Conservation (phyloP, 2,888 invertebrate species). For the Drosophila percnosoma region DNA sequence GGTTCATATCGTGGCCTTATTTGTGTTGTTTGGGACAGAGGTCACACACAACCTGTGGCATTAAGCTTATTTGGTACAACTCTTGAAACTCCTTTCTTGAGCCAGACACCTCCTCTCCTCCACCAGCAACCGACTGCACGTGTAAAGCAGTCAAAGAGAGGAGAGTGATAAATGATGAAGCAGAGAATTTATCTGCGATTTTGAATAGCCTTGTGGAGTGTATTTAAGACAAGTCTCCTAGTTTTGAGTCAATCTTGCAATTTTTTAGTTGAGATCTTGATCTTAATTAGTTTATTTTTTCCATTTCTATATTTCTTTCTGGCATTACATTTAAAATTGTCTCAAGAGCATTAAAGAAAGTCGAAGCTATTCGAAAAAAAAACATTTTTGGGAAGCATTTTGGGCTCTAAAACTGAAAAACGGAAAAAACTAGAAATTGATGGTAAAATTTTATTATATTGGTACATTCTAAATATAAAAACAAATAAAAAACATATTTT, state of each 20-base stretch:
- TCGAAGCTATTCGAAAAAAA: not conserved
- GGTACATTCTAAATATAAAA: not conserved
- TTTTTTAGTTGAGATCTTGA: not conserved
- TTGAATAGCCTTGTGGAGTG: not conserved
- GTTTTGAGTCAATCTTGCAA: not conserved
- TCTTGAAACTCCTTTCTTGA: not conserved
- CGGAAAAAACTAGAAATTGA: not conserved
- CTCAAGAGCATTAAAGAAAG: not conserved
- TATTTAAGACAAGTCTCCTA: not conserved
- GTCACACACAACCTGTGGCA: slow-evolving; percentile 45
- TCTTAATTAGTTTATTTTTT: not conserved
- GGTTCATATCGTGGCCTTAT: not conserved
- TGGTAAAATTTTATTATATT: not conserved
- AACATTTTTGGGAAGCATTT: not conserved
- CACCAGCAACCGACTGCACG: not conserved
- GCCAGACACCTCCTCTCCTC: not conserved
- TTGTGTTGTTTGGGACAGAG: slow-evolving; percentile 12
- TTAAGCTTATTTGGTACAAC: slow-evolving; percentile 10
- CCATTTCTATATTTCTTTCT: not conserved
- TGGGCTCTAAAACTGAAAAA: not conserved
- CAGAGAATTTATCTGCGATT: not conserved
- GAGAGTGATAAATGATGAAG: not conserved
- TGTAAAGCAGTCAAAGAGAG: not conserved
- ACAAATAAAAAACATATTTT: not conserved
- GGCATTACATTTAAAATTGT: not conserved